phyloP scores from a whole-genome alignment of 2,797 vertebrate genomes.

The Lithobates pipiens region DNA sequence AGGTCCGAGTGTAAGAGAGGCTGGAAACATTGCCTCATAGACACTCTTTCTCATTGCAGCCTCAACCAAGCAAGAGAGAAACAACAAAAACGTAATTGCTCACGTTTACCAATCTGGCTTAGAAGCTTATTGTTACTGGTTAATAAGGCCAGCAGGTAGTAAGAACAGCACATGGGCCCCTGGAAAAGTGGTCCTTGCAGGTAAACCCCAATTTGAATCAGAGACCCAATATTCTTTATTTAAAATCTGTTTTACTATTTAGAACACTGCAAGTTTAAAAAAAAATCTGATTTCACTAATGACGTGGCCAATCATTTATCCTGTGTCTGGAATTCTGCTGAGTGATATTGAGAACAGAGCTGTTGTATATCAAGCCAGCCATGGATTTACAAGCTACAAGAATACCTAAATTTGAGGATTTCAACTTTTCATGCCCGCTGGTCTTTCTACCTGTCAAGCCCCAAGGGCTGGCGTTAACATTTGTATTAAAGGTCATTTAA shows the following conservation, averaged over 20 bases:
- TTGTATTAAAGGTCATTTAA: neutral
- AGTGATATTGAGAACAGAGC: neutral
- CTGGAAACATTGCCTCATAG: constrained; percentile 83
- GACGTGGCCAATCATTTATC: neutral
- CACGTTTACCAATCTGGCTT: constrained; percentile 81
- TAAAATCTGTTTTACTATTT: neutral
- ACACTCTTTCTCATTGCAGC: constrained; percentile 85
- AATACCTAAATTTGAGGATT: neutral
- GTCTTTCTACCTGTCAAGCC: constrained; percentile 53
- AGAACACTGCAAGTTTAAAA: neutral
- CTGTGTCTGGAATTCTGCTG: neutral
- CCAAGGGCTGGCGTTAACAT: constrained; percentile 48
- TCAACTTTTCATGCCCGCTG: constrained; percentile 2
- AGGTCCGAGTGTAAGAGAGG: constrained; percentile 86
- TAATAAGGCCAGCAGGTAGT: constrained; percentile 66
- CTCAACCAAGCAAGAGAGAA: constrained; percentile 87
- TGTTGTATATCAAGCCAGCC: neutral
- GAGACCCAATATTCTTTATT: neutral
- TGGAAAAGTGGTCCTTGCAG: constrained; percentile 11
- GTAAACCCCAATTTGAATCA: neutral
- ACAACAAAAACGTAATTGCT: constrained; percentile 86
- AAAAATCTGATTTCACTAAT: neutral
- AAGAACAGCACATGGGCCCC: constrained; percentile 53
- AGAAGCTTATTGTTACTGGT: constrained; percentile 70
- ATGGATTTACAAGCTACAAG: neutral